Base-by-base conservation (phyloP, 53 echinoderm and acorn worm species). In the Holothuria scabra region DNA sequence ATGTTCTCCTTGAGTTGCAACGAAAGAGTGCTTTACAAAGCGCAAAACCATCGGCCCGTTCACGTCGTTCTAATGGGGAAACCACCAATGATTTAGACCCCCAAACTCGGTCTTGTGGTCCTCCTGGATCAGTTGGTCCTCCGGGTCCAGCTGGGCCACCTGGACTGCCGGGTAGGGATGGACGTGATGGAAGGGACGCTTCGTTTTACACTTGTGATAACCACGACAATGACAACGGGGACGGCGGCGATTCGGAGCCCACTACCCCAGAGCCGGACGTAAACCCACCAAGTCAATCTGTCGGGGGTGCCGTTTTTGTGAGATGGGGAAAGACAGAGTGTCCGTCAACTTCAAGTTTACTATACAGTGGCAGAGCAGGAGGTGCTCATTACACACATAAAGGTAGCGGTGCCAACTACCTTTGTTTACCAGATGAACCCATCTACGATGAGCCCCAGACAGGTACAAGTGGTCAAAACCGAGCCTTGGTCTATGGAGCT, bases 401-500 rank as follows among this genome's bases (percentile, higher is more conserved):
- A 44, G 87, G 87, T 2, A 34, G 69, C 29, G 87, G 82, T 6
- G 5, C 82, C 6, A 83, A 87, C 30, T 87, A 70, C 33, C 37
- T 81, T 9, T 87, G 87, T 31, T 30, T 87, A 20, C 87, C 87
- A 12, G 18, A 81, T 22, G 82, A 83, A 4, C 87, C 87, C 8
- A 83, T 83, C n/a, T 87, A 87, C 59, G 82, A 69, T 29, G 60
- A 83, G 35, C 72, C 83, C 18, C 28, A 62, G 3, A 22, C 38
- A 23, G 56, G 76, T 11, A 19, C 64, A 23, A 33, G 32, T 62
- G 10, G 34, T 28, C 29, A 35, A 29, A 0, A 4, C 5, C 58
- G 87, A 20, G 81, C 19, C 3, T 41, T 70, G 1, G 56, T 83
- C 0, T 87, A 87, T 44, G 87, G 82, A 9, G 29, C 69, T 20